Percentiles rank a stretch among this genome's conserved stretches.
phyloP scores from a whole-genome alignment of 2,797 vertebrate genomes.

The Setipinna tenuifilis region DNA sequence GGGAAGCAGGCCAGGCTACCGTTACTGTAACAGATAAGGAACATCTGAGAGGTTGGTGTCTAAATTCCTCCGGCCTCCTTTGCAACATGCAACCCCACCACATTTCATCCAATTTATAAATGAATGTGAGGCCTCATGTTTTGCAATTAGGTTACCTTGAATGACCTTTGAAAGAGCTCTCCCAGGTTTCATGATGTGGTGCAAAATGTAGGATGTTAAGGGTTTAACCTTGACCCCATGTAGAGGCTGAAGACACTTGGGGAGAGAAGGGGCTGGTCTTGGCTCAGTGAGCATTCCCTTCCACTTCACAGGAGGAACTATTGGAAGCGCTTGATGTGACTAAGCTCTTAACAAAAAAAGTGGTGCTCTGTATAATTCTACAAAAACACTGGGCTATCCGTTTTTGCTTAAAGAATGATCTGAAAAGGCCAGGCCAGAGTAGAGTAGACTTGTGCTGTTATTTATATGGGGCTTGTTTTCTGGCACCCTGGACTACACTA shows the following conservation, averaged over 20 bases:
- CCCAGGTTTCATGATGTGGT: not conserved
- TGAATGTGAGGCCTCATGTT: not conserved
- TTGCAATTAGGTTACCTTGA: not conserved
- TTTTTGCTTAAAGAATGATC: slow-evolving; percentile 46
- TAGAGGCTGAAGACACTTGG: not conserved
- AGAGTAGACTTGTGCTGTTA: slow-evolving; percentile 9
- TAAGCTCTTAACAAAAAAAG: slow-evolving; percentile 17
- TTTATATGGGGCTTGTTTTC: slow-evolving; percentile 36
- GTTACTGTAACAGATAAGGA: not conserved
- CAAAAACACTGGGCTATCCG: slow-evolving; percentile 67
- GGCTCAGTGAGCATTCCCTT: not conserved
- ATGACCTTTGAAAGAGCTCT: not conserved
- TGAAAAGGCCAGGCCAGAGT: not conserved
- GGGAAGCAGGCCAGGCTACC: not conserved
- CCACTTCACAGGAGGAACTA: not conserved
- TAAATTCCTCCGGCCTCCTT: not conserved
- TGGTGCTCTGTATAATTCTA: slow-evolving; percentile 54
- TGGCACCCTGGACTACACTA: slow-evolving; percentile 24
- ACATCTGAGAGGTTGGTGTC: not conserved
- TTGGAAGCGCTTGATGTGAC: slow-evolving; percentile 11
- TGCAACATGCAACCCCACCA: not conserved
- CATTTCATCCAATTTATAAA: not conserved
- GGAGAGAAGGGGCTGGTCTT: not conserved
- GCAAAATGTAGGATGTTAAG: not conserved
- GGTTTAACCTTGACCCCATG: not conserved